Evolutionary conservation across 30 jellyfish, hydroid and myxozoan species (phyloP).

Genomic region (Pelagia noctiluca): DNA sequence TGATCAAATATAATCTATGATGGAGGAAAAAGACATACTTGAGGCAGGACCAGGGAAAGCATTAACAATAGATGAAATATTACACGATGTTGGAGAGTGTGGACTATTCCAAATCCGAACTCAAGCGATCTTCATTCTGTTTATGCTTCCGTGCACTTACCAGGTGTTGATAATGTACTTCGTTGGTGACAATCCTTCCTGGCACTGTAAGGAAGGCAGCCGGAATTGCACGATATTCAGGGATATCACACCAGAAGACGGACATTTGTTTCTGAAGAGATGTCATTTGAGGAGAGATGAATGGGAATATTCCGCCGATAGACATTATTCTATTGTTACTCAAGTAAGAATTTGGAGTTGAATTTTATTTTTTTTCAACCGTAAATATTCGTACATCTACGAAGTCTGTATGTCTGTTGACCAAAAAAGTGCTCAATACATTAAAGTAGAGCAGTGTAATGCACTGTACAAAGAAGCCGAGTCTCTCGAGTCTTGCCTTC

Average conservation of each 20-base stretch:
- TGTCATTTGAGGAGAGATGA: slow-evolving; percentile 68
- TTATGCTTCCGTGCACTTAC: slow-evolving; percentile 72
- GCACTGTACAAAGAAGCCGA: too few species aligned
- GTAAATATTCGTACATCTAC: too few species aligned
- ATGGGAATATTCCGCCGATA: slow-evolving; percentile 73
- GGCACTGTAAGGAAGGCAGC: slow-evolving; percentile 81
- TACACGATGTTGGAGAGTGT: slow-evolving; percentile 80
- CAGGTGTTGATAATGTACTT: slow-evolving; percentile 81
- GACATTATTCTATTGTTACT: slow-evolving; percentile 74
- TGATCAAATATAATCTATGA: too few species aligned
- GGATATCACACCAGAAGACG: slow-evolving; percentile 46
- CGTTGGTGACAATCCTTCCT: slow-evolving; percentile 83
- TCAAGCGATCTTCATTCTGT: slow-evolving; percentile 62
- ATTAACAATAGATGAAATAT: slow-evolving; percentile 41
- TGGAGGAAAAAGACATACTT: too few species aligned
- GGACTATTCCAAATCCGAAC: slow-evolving; percentile 78
- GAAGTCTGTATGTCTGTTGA: too few species aligned
- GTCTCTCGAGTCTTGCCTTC: too few species aligned
- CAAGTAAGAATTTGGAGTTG: slow-evolving; percentile 49
- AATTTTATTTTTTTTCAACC: too few species aligned
- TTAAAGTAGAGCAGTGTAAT: too few species aligned
- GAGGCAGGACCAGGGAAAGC: too few species aligned
- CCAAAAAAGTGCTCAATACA: too few species aligned
- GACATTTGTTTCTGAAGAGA: slow-evolving; percentile 29
- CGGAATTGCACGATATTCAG: slow-evolving; percentile 23